phyloP scores from a whole-genome alignment of 1,140 invertebrate genomes.

The Cyphomyrmex costatus region DNA sequence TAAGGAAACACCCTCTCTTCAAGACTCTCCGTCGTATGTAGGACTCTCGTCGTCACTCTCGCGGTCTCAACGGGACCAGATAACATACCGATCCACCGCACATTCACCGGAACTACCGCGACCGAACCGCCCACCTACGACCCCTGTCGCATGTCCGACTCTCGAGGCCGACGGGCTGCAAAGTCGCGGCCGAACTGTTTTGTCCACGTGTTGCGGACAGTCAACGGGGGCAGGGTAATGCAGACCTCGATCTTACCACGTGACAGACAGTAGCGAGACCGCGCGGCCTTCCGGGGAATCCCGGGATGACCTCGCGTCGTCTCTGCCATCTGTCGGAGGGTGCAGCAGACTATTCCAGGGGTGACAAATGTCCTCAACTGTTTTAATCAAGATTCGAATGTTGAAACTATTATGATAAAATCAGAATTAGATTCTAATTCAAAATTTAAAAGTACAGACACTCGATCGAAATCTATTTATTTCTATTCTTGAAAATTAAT shows the following conservation, averaged over 20 bases:
- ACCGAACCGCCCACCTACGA: conserved; percentile 4
- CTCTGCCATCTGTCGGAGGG: conserved; percentile 44
- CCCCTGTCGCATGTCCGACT: conserved; percentile 3
- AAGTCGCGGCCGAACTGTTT: conserved; percentile 72
- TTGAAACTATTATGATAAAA: no score
- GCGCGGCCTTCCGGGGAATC: not conserved
- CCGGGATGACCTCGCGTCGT: not conserved
- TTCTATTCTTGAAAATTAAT: not conserved
- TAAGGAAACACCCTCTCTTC: conserved; percentile 11
- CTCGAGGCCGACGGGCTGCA: conserved; percentile 57
- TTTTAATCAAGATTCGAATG: not conserved
- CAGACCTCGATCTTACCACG: conserved; percentile 60
- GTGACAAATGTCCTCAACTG: not conserved
- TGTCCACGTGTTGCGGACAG: conserved; percentile 72
- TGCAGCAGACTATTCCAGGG: not conserved
- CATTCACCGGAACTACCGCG: not conserved
- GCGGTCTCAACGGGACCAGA: not conserved
- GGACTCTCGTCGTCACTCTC: not conserved
- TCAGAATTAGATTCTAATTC: not conserved
- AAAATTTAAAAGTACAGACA: not conserved
- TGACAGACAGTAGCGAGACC: conserved; percentile 43
- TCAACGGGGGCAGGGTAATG: conserved; percentile 46
- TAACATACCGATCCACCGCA: not conserved
- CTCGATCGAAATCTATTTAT: not conserved
- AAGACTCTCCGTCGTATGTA: not conserved